Conservation (phyloP, 2,888 invertebrate genomes). For the Athrips mouffetella region DNA sequence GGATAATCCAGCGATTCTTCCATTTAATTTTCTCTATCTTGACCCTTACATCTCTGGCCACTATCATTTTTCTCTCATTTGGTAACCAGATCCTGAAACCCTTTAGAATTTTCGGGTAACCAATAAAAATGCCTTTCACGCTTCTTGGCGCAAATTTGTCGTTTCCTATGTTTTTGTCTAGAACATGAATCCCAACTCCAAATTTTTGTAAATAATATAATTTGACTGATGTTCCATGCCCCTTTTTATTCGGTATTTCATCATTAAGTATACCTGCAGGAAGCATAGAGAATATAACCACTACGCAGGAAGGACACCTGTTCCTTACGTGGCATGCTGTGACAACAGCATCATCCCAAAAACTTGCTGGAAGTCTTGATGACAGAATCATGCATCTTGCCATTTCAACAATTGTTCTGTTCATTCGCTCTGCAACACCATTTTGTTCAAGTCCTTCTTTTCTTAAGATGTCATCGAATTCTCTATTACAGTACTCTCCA, state of each 20-base stretch:
- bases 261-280: background rate
- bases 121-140: constrained; percentile 8
- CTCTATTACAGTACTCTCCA: background rate
- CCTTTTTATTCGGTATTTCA: too few species aligned
- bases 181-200: too few species aligned
- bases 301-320: background rate
- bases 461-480: background rate
- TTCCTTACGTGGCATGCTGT: constrained; percentile 5
- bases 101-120: background rate
- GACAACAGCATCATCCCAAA: constrained; percentile 11
- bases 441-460: background rate
- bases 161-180: too few species aligned
- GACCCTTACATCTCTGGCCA: background rate
- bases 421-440: too few species aligned
- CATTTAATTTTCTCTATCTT: too few species aligned
- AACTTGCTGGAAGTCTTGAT: constrained; percentile 1
- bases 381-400: constrained; percentile 10
- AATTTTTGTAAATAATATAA: too few species aligned
- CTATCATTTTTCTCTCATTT: background rate
- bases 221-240: too few species aligned
- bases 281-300: too few species aligned
- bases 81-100: background rate
- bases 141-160: too few species aligned
- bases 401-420: constrained; percentile 14
- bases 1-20: too few species aligned